Evolutionary conservation across 2,113 vertebrate species (phyloP).

Genomic region (Alethe castanea): DNA sequence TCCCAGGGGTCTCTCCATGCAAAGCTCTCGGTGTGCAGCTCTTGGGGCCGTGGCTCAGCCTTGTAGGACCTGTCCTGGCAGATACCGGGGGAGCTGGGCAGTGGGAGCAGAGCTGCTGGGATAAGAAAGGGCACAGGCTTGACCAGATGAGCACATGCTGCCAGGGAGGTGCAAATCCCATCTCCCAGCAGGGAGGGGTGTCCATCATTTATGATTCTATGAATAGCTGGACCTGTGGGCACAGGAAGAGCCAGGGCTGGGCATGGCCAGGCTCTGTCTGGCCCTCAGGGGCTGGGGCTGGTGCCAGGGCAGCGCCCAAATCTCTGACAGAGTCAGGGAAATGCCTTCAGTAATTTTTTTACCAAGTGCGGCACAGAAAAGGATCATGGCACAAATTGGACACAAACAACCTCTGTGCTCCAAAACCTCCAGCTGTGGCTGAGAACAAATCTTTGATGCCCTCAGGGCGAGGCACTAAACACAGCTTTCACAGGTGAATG

Average conservation of each 20-base stretch:
- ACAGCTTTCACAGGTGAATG: background rate
- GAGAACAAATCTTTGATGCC: background rate
- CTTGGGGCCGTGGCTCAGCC: background rate
- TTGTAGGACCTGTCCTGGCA: background rate
- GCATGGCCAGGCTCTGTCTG: background rate
- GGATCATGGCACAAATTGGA: background rate
- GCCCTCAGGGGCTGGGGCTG: background rate
- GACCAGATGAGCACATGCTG: background rate
- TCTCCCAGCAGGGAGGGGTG: background rate
- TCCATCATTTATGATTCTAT: background rate
- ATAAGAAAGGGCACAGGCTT: background rate
- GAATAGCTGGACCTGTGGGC: rapidly evolving
- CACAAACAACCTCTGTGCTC: background rate
- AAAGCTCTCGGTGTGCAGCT: background rate
- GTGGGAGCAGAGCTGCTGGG: background rate
- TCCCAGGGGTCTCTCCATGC: background rate
- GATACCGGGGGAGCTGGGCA: background rate
- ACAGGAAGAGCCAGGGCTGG: background rate
- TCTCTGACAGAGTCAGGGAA: background rate
- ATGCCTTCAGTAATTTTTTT: background rate
- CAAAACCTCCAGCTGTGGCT: background rate
- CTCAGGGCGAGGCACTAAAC: background rate
- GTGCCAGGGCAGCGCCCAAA: background rate
- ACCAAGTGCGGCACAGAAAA: background rate
- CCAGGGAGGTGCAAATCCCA: background rate